Base-by-base conservation (phyloP, 2,888 invertebrate genomes). In the Caenorhabditis sp. region DNA sequence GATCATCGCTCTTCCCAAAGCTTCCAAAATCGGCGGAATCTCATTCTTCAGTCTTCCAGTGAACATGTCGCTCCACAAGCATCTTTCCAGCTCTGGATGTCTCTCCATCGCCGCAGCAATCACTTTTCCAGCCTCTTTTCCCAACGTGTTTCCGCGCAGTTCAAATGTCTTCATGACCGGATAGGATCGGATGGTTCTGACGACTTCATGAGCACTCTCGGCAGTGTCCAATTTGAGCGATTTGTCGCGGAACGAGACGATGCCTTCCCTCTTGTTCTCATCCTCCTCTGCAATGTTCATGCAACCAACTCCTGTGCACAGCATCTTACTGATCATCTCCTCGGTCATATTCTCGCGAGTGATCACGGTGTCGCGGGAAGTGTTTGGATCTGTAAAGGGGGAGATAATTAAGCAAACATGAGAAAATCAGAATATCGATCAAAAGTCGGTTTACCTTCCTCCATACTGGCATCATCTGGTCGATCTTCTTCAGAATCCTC, bases 31-130 rank as follows among this genome's bases (percentile, higher is more conserved):
- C 56, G 94, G 94, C 0, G 98, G 98, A 90, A 99, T 98, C 93
- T 99, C 98, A 0, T 95, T 94, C 92, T 97, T 98, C 93, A 96
- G 94, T 62, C 98, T 94, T 0, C 98, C 96, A 0, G 98, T 98
- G 92, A 99, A 99, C 94, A 98, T 95, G 91, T 99, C 98, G 80
- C 96, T 97, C 95, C 97, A 98, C 71, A 96, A 92, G 0, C 97
- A 97, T 22, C 61, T 65, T 15, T 79, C 74, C 24, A 82, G 56
- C 37, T 82, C 78, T 5, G 74, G 64, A 64, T 82, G 77, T 13
- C 22, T 15, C 58, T 80, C 80, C 6, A 87, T 65, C 1, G 86
- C 84, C 1, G 53, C 47, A 2, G 87, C 87, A 51, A 89, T 87
- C 40, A 69, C 53, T 24, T 80, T 65, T 20, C 88, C 83, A 0